These are phyloP conservation scores for Plecotus auritus DNA, from an alignment of 2,113 vertebrate genomes.

Conservation along the genomic window DNA sequence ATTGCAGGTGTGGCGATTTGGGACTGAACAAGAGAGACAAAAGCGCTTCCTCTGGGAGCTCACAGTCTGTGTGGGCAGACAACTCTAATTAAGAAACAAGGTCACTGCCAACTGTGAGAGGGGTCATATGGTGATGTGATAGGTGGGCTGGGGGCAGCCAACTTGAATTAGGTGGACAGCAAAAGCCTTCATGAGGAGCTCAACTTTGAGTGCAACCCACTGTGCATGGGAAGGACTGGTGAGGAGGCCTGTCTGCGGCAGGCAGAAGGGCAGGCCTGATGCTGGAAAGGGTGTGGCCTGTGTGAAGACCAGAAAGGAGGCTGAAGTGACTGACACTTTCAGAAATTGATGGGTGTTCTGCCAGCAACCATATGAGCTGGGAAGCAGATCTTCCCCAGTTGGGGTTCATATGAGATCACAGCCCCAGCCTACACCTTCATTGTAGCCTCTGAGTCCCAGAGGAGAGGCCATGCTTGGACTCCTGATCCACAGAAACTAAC, in stretches of 20 bases:
- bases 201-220: not conserved
- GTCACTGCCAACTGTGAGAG: not conserved
- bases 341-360: not conserved
- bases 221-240: not conserved
- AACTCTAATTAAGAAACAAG: not conserved
- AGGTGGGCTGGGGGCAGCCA: too few species aligned
- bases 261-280: not conserved
- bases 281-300: too few species aligned
- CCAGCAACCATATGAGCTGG: not conserved
- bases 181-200: not conserved
- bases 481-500: not conserved
- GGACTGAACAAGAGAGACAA: not conserved
- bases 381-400: not conserved
- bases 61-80: too few species aligned
- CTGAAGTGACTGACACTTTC: not conserved
- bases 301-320: not conserved
- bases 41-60: not conserved
- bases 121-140: not conserved
- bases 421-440: not conserved
- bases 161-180: not conserved
- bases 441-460: not conserved
- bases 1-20: accelerated
- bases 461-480: not conserved
- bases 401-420: not conserved
- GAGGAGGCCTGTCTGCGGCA: not conserved